Conservation (phyloP, 2,888 invertebrate species). For the Xylocampa areola region DNA sequence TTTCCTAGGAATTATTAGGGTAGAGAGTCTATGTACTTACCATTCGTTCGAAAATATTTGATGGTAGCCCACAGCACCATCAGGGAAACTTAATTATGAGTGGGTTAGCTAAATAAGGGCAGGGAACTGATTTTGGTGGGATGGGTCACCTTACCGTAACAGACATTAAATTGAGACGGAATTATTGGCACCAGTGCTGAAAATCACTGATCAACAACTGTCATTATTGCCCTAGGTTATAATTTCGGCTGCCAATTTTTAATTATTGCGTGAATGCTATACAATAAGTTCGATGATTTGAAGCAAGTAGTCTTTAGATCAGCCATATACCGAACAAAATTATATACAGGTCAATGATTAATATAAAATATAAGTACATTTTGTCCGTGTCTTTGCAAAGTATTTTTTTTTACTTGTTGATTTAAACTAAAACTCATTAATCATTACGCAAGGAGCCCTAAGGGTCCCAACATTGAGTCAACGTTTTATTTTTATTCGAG, state of each 20-base stretch:
- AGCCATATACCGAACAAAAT: too few species aligned
- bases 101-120: conserved; percentile 21
- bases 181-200: conserved; percentile 3
- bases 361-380: too few species aligned
- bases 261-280: too few species aligned
- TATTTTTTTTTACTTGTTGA: too few species aligned
- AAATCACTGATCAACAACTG: conserved; percentile 17
- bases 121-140: conserved; percentile 30
- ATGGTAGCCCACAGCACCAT: conserved; percentile 45
- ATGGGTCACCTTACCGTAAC: conserved; percentile 15
- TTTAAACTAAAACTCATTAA: neutral
- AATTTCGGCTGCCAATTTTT: conserved; percentile 4
- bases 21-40: conserved; percentile 25
- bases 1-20: neutral
- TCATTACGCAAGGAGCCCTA: neutral
- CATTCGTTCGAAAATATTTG: conserved; percentile 40
- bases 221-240: conserved; percentile 13
- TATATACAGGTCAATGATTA: too few species aligned
- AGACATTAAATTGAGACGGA: too few species aligned
- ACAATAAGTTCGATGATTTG: neutral
- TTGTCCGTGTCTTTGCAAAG: too few species aligned
- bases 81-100: conserved; percentile 1
- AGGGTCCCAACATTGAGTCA: neutral
- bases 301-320: neutral
- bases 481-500: conserved; percentile 5